These are phyloP conservation scores for Aspiorhynchus laticeps DNA, from an alignment of 2,113 vertebrate species.

Conservation along the genomic window DNA sequence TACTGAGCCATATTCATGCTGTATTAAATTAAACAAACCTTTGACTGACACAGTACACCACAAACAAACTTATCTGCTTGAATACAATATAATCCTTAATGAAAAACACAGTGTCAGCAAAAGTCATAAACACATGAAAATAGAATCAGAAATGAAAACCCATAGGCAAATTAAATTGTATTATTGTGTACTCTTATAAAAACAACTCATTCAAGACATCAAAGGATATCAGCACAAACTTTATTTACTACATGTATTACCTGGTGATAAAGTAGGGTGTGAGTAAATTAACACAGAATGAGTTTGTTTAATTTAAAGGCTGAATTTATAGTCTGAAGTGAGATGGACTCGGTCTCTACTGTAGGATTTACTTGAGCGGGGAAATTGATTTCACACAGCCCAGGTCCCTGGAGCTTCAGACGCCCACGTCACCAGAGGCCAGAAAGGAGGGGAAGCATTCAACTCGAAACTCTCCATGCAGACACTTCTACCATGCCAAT, in stretches of 20 bases:
- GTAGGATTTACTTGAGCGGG: slow-evolving; percentile 9
- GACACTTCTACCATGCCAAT: slow-evolving; percentile 1
- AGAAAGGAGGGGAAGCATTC: background rate
- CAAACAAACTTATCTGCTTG: background rate
- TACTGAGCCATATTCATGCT: background rate
- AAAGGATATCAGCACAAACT: background rate
- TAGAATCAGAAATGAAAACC: background rate
- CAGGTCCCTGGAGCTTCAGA: background rate
- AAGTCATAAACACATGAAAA: background rate
- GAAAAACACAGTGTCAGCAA: background rate
- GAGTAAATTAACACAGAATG: background rate
- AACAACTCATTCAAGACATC: background rate
- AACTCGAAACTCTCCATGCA: background rate
- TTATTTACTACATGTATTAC: background rate
- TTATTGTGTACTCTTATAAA: background rate
- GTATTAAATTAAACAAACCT: background rate
- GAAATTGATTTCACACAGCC: slow-evolving; percentile 30
- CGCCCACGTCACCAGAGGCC: background rate
- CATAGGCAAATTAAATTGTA: background rate
- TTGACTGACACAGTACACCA: background rate
- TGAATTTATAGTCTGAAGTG: slow-evolving; percentile 2
- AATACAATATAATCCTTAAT: background rate
- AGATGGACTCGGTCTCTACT: background rate
- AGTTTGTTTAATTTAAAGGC: background rate
- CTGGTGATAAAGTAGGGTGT: background rate